Evolutionary conservation across 2,113 vertebrate species (phyloP).

Genomic region (Gopherus flavomarginatus): DNA sequence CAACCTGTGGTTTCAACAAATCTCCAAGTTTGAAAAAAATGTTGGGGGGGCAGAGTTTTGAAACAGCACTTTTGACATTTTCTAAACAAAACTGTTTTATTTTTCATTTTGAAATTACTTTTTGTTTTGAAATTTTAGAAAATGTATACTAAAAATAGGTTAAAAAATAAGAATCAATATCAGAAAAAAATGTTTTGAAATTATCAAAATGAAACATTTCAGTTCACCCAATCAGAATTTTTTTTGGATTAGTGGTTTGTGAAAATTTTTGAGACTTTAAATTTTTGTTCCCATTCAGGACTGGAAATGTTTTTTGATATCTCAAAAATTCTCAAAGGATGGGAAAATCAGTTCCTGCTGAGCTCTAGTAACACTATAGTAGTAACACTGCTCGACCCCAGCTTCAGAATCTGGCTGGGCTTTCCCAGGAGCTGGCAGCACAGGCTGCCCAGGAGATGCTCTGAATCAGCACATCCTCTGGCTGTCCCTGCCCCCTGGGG

Average conservation of each 20-base stretch:
- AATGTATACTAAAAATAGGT: not conserved
- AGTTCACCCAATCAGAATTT: not conserved
- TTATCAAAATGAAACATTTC: not conserved
- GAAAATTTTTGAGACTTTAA: not conserved
- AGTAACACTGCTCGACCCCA: too few species aligned
- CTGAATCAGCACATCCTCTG: too few species aligned
- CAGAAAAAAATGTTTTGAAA: not conserved
- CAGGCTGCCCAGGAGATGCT: too few species aligned
- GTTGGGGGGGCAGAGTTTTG: too few species aligned
- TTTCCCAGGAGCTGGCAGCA: too few species aligned
- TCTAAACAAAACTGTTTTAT: not conserved
- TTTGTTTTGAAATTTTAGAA: not conserved
- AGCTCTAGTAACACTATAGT: too few species aligned
- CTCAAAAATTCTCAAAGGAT: too few species aligned
- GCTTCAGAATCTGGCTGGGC: too few species aligned
- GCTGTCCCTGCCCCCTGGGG: not conserved
- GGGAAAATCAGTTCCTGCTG: too few species aligned
- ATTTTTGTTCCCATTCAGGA: not conserved
- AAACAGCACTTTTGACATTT: not conserved
- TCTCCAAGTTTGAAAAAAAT: not conserved
- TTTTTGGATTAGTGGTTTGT: not conserved
- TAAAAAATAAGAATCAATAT: not conserved
- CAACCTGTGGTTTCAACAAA: not conserved
- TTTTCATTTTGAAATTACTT: not conserved
- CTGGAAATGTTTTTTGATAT: too few species aligned